Conservation (phyloP, 2,888 invertebrate genomes). For the Masnerella sp. region DNA sequence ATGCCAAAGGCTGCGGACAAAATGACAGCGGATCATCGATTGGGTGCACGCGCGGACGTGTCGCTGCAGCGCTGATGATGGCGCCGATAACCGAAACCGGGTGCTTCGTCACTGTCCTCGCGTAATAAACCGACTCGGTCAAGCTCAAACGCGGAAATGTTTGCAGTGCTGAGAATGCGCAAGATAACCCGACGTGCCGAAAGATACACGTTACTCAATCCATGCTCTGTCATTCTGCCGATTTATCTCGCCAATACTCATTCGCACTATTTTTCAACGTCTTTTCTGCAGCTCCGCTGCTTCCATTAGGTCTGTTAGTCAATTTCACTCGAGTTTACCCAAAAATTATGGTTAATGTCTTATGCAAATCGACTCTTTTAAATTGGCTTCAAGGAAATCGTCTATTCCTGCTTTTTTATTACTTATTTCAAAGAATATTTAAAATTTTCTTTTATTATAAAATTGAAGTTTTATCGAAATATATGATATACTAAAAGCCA, state of each 20-base stretch:
- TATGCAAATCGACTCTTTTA: too few species aligned
- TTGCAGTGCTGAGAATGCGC: slow-evolving; percentile 27
- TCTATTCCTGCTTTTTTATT: too few species aligned
- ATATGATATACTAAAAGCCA: too few species aligned
- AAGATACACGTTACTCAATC: slow-evolving; percentile 45
- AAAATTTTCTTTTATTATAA: too few species aligned
- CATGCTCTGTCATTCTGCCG: background rate
- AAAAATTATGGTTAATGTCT: too few species aligned
- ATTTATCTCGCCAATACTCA: slow-evolving; percentile 9
- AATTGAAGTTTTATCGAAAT: too few species aligned
- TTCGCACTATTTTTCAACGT: background rate
- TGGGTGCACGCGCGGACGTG: slow-evolving; percentile 3
- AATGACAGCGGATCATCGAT: slow-evolving; percentile 15
- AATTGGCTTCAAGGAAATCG: too few species aligned
- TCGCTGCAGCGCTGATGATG: slow-evolving; percentile 32
- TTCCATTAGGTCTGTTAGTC: too few species aligned
- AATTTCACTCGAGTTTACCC: too few species aligned
- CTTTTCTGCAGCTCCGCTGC: too few species aligned
- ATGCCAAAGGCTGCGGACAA: slow-evolving; percentile 7
- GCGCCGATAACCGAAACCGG: slow-evolving; percentile 39
- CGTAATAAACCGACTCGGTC: slow-evolving; percentile 50
- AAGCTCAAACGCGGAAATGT: slow-evolving; percentile 48
- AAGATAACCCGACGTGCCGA: slow-evolving; percentile 43
- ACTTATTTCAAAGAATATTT: too few species aligned
- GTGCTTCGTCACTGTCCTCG: slow-evolving; percentile 51